Conservation (phyloP, 2,113 vertebrate species). For the Cryptotis parvus region DNA sequence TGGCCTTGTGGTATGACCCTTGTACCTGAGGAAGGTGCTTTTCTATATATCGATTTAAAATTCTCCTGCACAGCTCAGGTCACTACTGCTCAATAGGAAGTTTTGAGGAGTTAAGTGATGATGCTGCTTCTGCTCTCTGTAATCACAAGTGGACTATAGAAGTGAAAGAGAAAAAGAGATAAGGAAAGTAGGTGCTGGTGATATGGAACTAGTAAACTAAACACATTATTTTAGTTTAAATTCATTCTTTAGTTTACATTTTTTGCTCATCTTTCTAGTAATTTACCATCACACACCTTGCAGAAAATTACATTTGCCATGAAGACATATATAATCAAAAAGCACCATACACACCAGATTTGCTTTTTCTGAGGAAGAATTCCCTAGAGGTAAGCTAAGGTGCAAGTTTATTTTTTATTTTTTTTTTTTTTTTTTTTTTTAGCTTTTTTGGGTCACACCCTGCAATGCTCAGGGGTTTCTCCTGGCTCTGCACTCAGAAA, state of each 20-base stretch:
- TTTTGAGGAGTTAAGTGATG: not conserved
- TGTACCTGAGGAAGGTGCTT: not conserved
- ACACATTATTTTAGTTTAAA: not conserved
- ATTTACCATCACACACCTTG: not conserved
- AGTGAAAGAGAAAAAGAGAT: not conserved
- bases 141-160: not conserved
- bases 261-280: not conserved
- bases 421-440: too few species aligned
- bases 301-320: not conserved
- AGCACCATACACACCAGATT: not conserved
- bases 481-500: too few species aligned
- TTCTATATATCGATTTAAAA: not conserved
- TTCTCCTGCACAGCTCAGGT: not conserved
- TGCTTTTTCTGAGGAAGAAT: not conserved
- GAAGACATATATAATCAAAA: not conserved
- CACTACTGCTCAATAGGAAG: not conserved
- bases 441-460: too few species aligned
- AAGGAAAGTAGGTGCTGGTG: not conserved
- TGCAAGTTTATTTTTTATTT: not conserved
- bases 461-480: too few species aligned
- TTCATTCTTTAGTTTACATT: constrained; percentile 13
- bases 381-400: constrained; percentile 47
- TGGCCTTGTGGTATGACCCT: not conserved
- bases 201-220: not conserved
- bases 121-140: not conserved